Base-by-base conservation (phyloP, 1,140 invertebrate species). In the Megalopta genalis region DNA sequence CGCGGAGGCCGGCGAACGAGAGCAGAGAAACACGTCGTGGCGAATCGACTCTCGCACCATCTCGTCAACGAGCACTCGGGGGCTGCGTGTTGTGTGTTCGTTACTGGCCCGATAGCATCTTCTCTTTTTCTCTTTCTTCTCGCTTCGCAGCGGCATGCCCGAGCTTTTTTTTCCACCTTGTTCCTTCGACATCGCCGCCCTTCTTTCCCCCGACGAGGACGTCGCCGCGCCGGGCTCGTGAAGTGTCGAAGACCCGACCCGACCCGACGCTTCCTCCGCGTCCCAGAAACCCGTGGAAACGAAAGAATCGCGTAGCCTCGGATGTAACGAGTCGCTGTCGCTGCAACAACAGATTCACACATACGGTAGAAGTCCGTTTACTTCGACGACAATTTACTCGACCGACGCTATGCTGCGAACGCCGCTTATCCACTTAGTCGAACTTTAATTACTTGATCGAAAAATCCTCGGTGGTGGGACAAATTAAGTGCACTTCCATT, bases 91-190 rank as follows among this genome's bases (percentile, higher is more conserved):
- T 82, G 82, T 81, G 72, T 66, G 81, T 85, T 85, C 83, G 83
- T 85, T 85, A 85, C 83, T 75, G 77, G 65, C 39, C 83, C 84
- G 89, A 90, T 90, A 90, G 83, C 88, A 90, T 91, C 90, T 85
- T 84, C 82, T 71, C 78, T 87, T 85, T 88, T 87, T 79, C 59
- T 80, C 62, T 69, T 23, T 60, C 68, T 52, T 77, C 52, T 76
- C 62, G 78, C 67, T 72, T 71, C 39, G 25, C 64, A 10, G 57
- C 60, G 77, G 46, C 84, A 67, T 86, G 84, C 70, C 80, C 88
- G 83, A 69, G 82, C 81, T 83, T 81, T 71, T 64, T 86, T 89
- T 80, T 89, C 88, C 42, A 49, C 68, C 64, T 73, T 84, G 42
- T 54, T 77, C 32, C 54, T 32, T 57, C 37, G 52, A 54, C 60